Percentiles rank a stretch among this genome's conserved stretches.
Evolutionary conservation across 2,888 invertebrate species (phyloP).

Genomic region (Sthenelais limicola): DNA sequence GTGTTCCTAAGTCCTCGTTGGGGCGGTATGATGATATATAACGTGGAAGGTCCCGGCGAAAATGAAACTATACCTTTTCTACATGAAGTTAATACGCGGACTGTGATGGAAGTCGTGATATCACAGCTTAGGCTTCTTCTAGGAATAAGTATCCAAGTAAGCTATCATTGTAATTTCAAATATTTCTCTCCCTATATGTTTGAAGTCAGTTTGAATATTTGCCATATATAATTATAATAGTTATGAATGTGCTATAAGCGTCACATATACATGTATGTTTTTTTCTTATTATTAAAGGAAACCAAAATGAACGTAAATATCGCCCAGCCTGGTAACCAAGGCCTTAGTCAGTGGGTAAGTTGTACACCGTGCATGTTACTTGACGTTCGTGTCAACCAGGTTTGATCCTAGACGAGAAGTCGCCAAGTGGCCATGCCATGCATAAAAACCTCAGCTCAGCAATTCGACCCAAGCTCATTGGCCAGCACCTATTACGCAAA

Average conservation of each 20-base stretch:
- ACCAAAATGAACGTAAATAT: constrained; percentile 17
- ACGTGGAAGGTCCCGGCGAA: constrained; percentile 52
- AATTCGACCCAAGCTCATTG: too few species aligned
- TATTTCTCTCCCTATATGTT: neutral
- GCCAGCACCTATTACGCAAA: too few species aligned
- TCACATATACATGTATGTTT: neutral
- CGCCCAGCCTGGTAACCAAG: constrained; percentile 18
- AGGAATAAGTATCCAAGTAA: constrained; percentile 73
- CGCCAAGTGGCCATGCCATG: too few species aligned
- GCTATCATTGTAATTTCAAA: neutral
- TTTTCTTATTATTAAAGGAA: constrained; percentile 56
- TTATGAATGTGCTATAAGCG: too few species aligned
- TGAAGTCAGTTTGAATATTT: neutral
- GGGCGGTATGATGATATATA: constrained; percentile 88
- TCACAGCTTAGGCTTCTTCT: constrained; percentile 83
- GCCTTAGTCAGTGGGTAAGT: constrained; percentile 21
- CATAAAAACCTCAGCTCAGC: too few species aligned
- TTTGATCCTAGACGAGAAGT: too few species aligned
- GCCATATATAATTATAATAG: neutral
- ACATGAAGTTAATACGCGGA: constrained; percentile 75
- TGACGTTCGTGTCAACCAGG: too few species aligned
- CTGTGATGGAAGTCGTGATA: constrained; percentile 84
- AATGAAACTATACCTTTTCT: constrained; percentile 55
- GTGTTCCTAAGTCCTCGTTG: constrained; percentile 78
- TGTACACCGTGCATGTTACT: too few species aligned